Percentiles rank a stretch among this genome's conserved stretches.
Conservation (phyloP, 2,113 vertebrate species). For the Microcebus lehilahytsara region DNA sequence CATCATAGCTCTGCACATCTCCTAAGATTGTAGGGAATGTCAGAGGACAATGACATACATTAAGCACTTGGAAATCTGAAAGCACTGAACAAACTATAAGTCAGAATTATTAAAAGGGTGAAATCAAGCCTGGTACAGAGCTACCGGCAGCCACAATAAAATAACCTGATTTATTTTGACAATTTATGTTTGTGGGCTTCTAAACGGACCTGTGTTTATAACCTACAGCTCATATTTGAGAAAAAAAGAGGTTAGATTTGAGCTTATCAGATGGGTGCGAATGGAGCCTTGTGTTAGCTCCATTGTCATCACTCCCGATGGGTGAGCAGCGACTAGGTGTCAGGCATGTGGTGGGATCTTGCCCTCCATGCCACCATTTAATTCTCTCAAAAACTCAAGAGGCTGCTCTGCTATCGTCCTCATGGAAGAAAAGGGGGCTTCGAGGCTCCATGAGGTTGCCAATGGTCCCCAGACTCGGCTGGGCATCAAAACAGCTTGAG, state of each 20-base stretch:
- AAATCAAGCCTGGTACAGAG: not conserved
- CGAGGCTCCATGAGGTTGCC: not conserved
- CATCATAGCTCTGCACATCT: not conserved
- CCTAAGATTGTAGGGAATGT: not conserved
- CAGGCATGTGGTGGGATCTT: not conserved
- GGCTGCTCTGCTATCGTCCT: not conserved
- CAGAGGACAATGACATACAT: not conserved
- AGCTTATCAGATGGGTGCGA: not conserved
- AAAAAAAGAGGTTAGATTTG: not conserved
- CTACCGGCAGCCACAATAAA: not conserved
- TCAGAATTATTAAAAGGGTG: not conserved
- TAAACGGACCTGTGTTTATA: not conserved
- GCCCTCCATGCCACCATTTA: not conserved
- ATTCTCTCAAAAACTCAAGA: not conserved
- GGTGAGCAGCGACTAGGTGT: not conserved
- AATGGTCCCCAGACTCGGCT: not conserved
- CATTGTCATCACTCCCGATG: fast-evolving
- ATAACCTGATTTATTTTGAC: not conserved
- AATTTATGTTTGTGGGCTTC: not conserved
- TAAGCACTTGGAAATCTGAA: not conserved
- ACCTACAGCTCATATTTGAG: not conserved
- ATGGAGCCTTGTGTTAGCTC: not conserved
- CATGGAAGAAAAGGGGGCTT: not conserved
- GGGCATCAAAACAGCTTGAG: not conserved
- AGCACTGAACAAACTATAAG: not conserved